These are phyloP conservation scores for Pachypeltis micranthus DNA, from an alignment of 1,140 invertebrate species.

Conservation along the genomic window DNA sequence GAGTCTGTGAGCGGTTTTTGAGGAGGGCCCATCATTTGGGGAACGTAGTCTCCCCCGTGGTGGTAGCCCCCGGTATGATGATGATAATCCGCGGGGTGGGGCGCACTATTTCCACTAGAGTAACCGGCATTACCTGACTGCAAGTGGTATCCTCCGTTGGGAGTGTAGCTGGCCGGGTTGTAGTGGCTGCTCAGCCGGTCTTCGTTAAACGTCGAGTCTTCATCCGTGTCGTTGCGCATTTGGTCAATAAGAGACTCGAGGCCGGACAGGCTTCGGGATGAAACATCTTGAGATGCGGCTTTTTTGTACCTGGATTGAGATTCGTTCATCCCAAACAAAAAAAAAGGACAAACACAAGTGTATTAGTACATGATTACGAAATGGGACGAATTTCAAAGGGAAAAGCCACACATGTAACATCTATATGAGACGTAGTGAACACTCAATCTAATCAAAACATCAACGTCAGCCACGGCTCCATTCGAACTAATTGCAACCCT, in stretches of 20 bases:
- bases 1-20: slow-evolving; percentile 1
- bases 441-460: too few relatives aligned
- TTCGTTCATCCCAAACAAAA: too few relatives aligned
- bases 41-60: background rate
- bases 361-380: too few relatives aligned
- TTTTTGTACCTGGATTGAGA: slow-evolving; percentile 27
- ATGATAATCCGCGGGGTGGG: background rate
- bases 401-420: too few relatives aligned
- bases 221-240: slow-evolving; percentile 73
- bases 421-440: too few relatives aligned
- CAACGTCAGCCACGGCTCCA: too few relatives aligned
- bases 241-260: slow-evolving; percentile 79
- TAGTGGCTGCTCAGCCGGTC: background rate
- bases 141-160: slow-evolving; percentile 1
- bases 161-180: background rate
- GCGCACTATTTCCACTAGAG: background rate
- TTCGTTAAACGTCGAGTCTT: slow-evolving; percentile 31
- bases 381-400: too few relatives aligned
- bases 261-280: slow-evolving; percentile 72
- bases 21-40: background rate
- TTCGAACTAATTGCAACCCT: too few relatives aligned
- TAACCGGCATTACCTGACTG: background rate
- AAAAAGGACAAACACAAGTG: too few relatives aligned
- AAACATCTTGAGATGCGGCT: slow-evolving; percentile 49
- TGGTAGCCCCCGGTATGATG: background rate